Conservation (phyloP, 2,797 vertebrate species). For the Miichthys miiuy region DNA sequence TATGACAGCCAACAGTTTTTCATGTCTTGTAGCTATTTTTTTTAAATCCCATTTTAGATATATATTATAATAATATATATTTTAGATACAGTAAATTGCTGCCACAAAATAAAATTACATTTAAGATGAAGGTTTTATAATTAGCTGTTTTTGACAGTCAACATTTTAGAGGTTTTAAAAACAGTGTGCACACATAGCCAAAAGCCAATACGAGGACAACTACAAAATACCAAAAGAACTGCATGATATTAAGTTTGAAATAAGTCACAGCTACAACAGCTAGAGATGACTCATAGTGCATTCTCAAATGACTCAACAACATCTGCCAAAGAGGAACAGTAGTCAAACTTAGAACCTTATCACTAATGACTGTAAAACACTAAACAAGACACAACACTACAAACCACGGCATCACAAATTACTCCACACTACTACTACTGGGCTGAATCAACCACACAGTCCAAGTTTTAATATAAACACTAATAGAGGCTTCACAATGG, state of each 20-base stretch:
- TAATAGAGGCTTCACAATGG: slow-evolving; percentile 22
- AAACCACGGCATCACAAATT: background rate
- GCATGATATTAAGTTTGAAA: background rate
- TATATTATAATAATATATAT: too few species aligned
- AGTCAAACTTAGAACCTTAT: slow-evolving; percentile 7
- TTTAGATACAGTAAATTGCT: background rate
- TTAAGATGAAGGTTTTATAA: background rate
- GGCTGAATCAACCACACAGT: slow-evolving; percentile 3
- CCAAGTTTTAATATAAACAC: slow-evolving; percentile 42
- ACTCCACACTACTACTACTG: background rate
- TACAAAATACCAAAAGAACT: background rate
- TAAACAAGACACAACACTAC: background rate
- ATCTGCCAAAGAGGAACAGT: slow-evolving; percentile 10
- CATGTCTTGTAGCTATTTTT: background rate
- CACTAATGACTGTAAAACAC: background rate
- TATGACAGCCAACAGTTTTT: background rate
- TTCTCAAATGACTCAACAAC: background rate
- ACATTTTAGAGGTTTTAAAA: background rate
- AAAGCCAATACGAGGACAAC: background rate
- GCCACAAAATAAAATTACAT: background rate
- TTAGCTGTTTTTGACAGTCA: too few species aligned
- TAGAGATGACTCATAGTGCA: background rate
- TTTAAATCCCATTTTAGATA: background rate
- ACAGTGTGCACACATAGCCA: background rate
- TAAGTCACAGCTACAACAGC: background rate